These are phyloP conservation scores for Heliocidaris tuberculata DNA, from an alignment of 35 echinoderm and acorn worm species.

Conservation along the genomic window DNA sequence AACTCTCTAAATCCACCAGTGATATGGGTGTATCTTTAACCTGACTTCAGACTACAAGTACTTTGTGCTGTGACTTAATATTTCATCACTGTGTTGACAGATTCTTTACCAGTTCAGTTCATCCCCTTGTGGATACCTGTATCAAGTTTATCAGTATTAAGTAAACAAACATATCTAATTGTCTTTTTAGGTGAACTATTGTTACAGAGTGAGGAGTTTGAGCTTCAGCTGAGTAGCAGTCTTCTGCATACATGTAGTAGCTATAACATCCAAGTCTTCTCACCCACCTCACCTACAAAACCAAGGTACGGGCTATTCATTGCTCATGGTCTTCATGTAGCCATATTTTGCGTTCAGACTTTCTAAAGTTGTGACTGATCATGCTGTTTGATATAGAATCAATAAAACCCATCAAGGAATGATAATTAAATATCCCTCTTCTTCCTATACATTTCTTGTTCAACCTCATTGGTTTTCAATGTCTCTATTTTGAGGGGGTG, in stretches of 20 bases:
- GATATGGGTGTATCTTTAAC: too few relatives aligned
- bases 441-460: neutral
- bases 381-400: neutral
- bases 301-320: conserved; percentile 22
- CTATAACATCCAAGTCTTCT: conserved; percentile 71
- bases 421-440: neutral
- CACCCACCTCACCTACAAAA: conserved; percentile 52
- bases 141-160: neutral
- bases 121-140: neutral
- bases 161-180: neutral
- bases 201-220: conserved; percentile 90
- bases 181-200: conserved; percentile 71
- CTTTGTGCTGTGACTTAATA: too few relatives aligned
- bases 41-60: too few relatives aligned
- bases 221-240: conserved; percentile 74
- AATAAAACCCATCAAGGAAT: neutral
- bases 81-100: too few relatives aligned
- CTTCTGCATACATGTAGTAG: conserved; percentile 69
- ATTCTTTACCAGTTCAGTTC: neutral
- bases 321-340: too few relatives aligned
- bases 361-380: neutral
- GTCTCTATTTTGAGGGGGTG: neutral
- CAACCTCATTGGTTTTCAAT: neutral
- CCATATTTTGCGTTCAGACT: too few relatives aligned
- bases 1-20: too few relatives aligned